Base-by-base conservation (phyloP, 2,797 vertebrate genomes). In the Micrastur ruficollis region DNA sequence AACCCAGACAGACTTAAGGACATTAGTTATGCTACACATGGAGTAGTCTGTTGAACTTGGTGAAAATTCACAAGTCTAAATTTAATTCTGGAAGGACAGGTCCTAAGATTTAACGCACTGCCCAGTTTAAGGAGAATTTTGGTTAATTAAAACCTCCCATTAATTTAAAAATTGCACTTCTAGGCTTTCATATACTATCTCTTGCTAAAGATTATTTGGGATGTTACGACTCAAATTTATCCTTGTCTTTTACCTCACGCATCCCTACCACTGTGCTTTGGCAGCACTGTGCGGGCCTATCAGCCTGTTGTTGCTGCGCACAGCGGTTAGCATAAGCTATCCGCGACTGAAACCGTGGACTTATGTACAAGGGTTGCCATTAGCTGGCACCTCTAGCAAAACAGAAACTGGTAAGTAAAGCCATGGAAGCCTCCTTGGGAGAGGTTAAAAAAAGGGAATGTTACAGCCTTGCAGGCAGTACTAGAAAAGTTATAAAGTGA, bases 11-110 rank as follows among this genome's bases (percentile, higher is more conserved):
- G 21, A 27, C 17, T 49, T 14, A 31, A 44, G 20, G 65, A 84
- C 7, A 1, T 6, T 12, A 17, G 9, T 17, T 53, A 29, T 1
- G 7, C 36, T 40, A 49, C 21, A 26, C 8, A 4, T 0, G n/a
- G 18, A 81, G 32, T 0, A 46, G 11, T 8, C 53, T 26, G 21
- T 11, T 32, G 32, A 65, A 62, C 34, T 65, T 18, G 44, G 17
- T 10, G 17, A 70, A 42, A 72, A 81, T 14, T 29, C 42, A 70
- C 34, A 36, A 7, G 17, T 34, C 19, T 68, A 6, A 34, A 40
- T 32, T 55, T 34, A 62, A 58, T 25, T 59, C n/a, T 72, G 62
- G 65, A 81, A 78, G 27, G 46, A 44, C 4, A 16, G 4, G 16
- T 34, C 29, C 40, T 29, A 56, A 53, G 12, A 49, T 36, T 47